Evolutionary conservation across 2,888 invertebrate genomes (phyloP), one percentile per base, ranked within the genome.

Genomic region (Epinotia bilunana): DNA sequence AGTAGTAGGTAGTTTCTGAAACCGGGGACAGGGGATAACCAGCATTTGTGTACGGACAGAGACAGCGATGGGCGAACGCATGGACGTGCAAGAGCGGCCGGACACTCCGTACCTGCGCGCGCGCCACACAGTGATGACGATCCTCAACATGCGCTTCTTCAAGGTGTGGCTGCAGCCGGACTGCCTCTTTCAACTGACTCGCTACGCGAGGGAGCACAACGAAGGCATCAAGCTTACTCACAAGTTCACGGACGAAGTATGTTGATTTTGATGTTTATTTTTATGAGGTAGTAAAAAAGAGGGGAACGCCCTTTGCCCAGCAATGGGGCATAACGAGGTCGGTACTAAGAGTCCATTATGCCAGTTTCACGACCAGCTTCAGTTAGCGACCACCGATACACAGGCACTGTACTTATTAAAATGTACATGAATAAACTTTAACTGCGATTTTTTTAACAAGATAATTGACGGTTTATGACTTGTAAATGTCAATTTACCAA

Each of bases 11-110:
- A 33, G 33, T 33, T 33, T 33, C 33, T 33, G 33, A 33, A 33
- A 33, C 6, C 33, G 33, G 33, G 6, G 7, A 33, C 33, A 33
- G 33, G 33, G 7, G 33, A 33, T 49, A 64, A 16, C 12, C 18
- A 49, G 49, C 23, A 18, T 63, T 43, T 63, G 46, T 39, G 23
- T 28, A 11, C 16, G 9, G 9, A 65, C 73, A 96, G 96, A 97
- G 86, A 96, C 96, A 2, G 96, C 96, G 0, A 96, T 97, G 97
- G 97, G 97, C 0, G 94, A 95, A 76, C 91, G 94, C 64, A 95
- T 96, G 85, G 92, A 95, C 73, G 95, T 95, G 0, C 95, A 95
- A 82, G 91, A 93, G 62, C 89, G 92, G 0, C 87, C 88, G 0
- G 94, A 95, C 72, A 94, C 95, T 0, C 94, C 95, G n/a, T 96